Base-by-base conservation (phyloP, 2,797 vertebrate species). In the Sternarchorhynchus goeldii region DNA sequence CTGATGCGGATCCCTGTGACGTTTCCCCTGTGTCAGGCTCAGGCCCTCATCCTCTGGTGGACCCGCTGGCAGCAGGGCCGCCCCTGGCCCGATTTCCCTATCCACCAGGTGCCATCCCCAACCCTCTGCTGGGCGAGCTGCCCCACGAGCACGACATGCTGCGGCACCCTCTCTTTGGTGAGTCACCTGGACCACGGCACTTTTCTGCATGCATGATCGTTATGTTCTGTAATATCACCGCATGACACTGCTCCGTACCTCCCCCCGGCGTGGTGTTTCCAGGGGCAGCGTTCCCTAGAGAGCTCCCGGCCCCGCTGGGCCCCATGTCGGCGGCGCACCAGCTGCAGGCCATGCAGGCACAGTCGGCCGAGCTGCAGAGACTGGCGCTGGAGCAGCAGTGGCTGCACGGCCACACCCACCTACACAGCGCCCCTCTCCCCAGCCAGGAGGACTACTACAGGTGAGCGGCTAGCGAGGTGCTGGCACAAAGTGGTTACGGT, bases 381-480 rank as follows among this genome's bases (percentile, higher is more conserved):
- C 94, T 99, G 92, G 98, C 97, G 5, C 95, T 99, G 96, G 98
- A 99, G 89, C 97, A 99, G 91, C 98, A 99, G 90, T 99, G 98
- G 97, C 92, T 99, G 85, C 98, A 99, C 0, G 96, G 95, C 29
- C 97, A 99, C 84, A 93, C 94, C 80, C 97, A 99, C 91, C 92
- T 99, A 91, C 97, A 99, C 0, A 96, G 97, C 3, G 96, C 96
- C 34, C 94, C 96, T 79, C 91, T 99, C 76, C 97, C 97, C 0
- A 97, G 97, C 87, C 98, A 99, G 90, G 98, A 99, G 90, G 98
- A 99, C 91, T 99, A 98, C 83, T 99, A 99, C 94, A 99, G 97
- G 97, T 94, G 80, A 88, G 73, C 6, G n/a, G 57, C 60, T 36
- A 6, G 1, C 31, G n/a, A 77, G 7, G 21, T 50, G n/a, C 36